A percentile compares a stretch with the other conserved stretches of the same genome.
These are phyloP conservation scores for Babylonia areolata DNA, from an alignment of 1,140 invertebrate genomes.

Conservation along the genomic window DNA sequence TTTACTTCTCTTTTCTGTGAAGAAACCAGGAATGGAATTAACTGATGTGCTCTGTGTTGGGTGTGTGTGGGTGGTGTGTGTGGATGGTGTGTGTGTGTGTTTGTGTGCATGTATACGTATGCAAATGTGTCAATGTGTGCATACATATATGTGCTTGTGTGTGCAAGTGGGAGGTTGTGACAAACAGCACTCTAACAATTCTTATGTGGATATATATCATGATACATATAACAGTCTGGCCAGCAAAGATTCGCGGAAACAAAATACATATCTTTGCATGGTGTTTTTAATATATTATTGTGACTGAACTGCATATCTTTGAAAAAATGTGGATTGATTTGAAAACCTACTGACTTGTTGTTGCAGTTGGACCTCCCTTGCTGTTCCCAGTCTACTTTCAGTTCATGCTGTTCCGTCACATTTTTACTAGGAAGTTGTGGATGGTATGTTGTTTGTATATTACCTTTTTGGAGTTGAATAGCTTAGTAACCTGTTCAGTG, in stretches of 20 bases:
- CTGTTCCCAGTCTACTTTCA: constrained; percentile 76
- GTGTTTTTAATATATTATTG: too few relatives aligned
- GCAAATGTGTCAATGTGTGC: background rate
- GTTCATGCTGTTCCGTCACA: constrained; percentile 71
- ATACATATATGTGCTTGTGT: background rate
- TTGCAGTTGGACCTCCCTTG: constrained; percentile 73
- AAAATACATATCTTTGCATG: too few relatives aligned
- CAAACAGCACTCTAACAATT: too few relatives aligned
- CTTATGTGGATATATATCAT: too few relatives aligned
- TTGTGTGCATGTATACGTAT: background rate
- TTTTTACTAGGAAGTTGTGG: constrained; percentile 65
- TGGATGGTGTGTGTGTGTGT: background rate
- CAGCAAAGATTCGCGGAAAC: too few relatives aligned
- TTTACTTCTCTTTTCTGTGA: background rate
- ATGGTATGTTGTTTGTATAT: constrained; percentile 45
- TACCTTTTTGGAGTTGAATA: too few relatives aligned
- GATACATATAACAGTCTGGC: too few relatives aligned
- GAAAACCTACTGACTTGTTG: background rate
- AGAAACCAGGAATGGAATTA: background rate
- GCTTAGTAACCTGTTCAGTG: too few relatives aligned
- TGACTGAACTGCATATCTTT: too few relatives aligned
- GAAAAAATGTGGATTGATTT: too few relatives aligned
- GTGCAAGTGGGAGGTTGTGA: background rate
- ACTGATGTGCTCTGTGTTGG: background rate
- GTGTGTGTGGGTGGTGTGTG: background rate